Percentiles rank a stretch among this genome's conserved stretches.
phyloP scores from a whole-genome alignment of 2,797 vertebrate genomes.

The Peromyscus eremicus region DNA sequence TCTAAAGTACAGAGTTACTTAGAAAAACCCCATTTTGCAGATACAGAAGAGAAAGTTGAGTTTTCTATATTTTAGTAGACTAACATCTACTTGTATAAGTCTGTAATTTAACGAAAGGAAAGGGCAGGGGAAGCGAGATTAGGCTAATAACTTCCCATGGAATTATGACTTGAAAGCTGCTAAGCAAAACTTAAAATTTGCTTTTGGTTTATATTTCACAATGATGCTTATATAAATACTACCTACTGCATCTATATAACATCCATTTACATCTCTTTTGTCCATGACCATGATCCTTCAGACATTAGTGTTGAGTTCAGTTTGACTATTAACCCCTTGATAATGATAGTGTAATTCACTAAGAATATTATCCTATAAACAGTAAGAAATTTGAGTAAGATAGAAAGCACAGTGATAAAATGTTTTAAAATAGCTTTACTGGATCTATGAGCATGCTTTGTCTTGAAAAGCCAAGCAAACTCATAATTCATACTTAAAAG shows the following conservation, averaged over 20 bases:
- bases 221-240: background rate
- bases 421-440: background rate
- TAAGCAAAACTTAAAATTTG: background rate
- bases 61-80: background rate
- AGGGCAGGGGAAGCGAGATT: background rate
- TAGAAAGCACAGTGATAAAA: background rate
- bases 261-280: background rate
- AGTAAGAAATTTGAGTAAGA: background rate
- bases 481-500: slow-evolving; percentile 6
- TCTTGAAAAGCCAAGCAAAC: background rate
- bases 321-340: background rate
- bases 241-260: background rate
- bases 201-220: slow-evolving; percentile 8
- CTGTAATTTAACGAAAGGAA: background rate
- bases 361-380: background rate
- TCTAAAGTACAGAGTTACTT: background rate
- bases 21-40: background rate
- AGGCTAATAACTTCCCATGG: background rate
- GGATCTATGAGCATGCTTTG: background rate
- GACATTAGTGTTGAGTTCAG: background rate
- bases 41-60: background rate
- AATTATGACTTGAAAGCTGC: background rate
- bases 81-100: background rate
- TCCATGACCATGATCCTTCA: fast-evolving
- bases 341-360: background rate